Base-by-base conservation (phyloP, 2,888 invertebrate genomes). In the Oligia latruncula region DNA sequence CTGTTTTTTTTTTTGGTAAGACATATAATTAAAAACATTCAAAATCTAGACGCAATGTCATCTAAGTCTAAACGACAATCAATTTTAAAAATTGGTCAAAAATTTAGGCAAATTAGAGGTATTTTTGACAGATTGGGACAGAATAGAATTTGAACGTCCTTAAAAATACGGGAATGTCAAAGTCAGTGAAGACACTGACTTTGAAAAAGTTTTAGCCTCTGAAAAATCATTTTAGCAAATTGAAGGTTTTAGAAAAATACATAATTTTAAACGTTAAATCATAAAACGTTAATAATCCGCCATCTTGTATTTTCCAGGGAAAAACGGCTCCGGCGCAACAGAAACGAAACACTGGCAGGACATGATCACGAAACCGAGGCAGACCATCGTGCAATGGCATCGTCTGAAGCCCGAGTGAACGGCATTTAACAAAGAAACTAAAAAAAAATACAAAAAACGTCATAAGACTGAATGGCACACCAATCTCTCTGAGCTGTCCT, bases 341-440 rank as follows among this genome's bases (percentile, higher is more conserved):
- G 99, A 99, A 96, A 99, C 99, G 62, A 99, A 99, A 94, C 99
- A 99, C 95, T 99, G 99, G 99, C 99, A 99, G 93, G 99, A 99
- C 94, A 99, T 99, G 99, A 99, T 99, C 90, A 99, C 99, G 84
- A 99, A 99, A 96, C 99, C 99, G 43, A 97, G 99, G 89, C 99
- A 99, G 97, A 99, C 99, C 91, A 99, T 99, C 92, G 98, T 99
- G 72, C 99, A 99, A 95, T 99, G 99, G 99, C 99, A 99, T 97
- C 98, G 99, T 95, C 97, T 99, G 93, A 99, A 99, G 95, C 99
- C 99, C 49, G 99, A 99, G 95, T 99, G 98, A 98, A 91, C 79
- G 85, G 90, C 89, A 92, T 72, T 78, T 78, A 87, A 77, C 82
- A 86, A 86, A 87, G 85, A 35, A 84, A 79, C 78, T 20, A 74